Evolutionary conservation across 2,888 invertebrate genomes (phyloP).

Genomic region (Calameuta filiformis): DNA sequence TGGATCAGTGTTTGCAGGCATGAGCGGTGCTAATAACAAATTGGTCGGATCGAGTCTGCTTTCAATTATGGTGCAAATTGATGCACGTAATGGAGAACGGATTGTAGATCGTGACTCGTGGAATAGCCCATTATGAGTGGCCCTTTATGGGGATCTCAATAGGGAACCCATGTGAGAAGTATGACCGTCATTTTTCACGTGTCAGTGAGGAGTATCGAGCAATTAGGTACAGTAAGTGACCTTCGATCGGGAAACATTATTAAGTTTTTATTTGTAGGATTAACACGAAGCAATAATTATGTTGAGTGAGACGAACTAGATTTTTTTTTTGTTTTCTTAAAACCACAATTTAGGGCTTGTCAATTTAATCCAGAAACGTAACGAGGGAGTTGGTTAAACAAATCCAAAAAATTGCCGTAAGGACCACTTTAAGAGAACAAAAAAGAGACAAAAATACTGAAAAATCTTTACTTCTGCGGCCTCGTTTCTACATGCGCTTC

Average conservation of each 20-base stretch:
- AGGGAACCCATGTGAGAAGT: neutral
- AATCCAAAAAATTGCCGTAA: neutral
- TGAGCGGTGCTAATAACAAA: neutral
- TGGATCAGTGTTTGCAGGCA: neutral
- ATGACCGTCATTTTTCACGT: neutral
- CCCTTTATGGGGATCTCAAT: neutral
- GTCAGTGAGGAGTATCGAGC: neutral
- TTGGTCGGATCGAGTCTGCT: neutral
- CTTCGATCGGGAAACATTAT: neutral
- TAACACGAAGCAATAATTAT: neutral
- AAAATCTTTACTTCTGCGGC: neutral
- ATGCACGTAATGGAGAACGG: conserved; percentile 36
- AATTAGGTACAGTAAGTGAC: neutral
- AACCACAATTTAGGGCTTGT: neutral
- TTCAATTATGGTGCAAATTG: conserved; percentile 33
- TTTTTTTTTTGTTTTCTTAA: neutral
- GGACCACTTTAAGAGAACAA: neutral
- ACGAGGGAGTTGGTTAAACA: neutral
- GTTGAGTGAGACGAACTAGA: too few relatives aligned
- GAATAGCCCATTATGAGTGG: conserved; percentile 10
- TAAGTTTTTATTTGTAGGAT: neutral
- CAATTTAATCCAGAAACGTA: neutral
- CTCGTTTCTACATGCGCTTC: neutral
- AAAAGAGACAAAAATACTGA: neutral
- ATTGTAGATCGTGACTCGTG: conserved; percentile 34